Evolutionary conservation across 2,888 invertebrate species (phyloP), one percentile per base, ranked within the genome.

Genomic region (Polydrusus tereticollis): DNA sequence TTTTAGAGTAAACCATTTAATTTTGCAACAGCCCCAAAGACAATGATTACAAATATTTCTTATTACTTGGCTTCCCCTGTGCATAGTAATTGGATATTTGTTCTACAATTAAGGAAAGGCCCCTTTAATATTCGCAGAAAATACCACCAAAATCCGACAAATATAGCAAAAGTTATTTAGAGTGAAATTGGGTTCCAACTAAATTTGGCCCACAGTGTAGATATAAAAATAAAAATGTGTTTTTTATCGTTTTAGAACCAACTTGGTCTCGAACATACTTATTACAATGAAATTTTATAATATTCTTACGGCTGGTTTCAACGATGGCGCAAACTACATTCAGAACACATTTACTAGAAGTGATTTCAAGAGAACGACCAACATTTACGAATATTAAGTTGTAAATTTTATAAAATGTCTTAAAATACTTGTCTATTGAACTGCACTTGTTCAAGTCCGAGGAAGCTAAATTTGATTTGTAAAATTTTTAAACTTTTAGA

Each of bases 251-350:
- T 50, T 33, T 2, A 23, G n/a, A 47, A 20, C 1, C 14, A 23
- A 12, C 14, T 50, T 14, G n/a, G 1, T 50, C 6, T 1, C 8
- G 26, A 26, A 50, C 23, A 50, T 45, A 14, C 6, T 14, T 23
- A 50, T 50, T 2, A 14, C 66, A 45, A 66, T 71, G 29, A 72
- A 63, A 68, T 67, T 72, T 68, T 68, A 68, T 63, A 67, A 52
- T 58, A 58, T 45, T 29, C 58, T 68, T 50, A 59, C 68, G 55
- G 36, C 29, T 20, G 23, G 55, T 33, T 62, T 60, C 55, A 64
- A 64, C 57, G 59, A 43, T 65, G 62, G 64, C 60, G 47, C 55
- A 55, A 66, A 69, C 50, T 43, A 57, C 47, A 73, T 43, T 45
- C 59, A 43, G 58, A 73, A 69, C 57, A 73, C 68, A 64, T 69